phyloP scores from a whole-genome alignment of 2,113 vertebrate species.

The Hemichromis elongatus region DNA sequence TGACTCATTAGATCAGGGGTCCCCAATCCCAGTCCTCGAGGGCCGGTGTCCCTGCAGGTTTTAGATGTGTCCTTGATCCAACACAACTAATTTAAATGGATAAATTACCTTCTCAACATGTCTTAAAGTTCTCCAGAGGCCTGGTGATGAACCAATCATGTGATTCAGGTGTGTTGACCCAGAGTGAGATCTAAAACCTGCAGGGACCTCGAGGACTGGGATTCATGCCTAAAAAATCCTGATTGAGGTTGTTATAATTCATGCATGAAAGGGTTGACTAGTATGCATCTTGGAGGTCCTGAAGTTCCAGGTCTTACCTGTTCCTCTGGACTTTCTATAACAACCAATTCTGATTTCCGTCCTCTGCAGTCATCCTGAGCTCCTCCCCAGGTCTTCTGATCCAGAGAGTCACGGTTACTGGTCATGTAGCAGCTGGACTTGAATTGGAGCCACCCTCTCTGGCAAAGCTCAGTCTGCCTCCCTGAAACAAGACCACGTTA shows the following conservation, averaged over 20 bases:
- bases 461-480: neutral
- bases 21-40: accelerated
- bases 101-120: accelerated
- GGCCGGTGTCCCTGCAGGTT: neutral
- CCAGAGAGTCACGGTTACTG: neutral
- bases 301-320: neutral
- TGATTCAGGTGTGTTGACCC: neutral
- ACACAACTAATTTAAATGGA: accelerated
- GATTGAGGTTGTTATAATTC: too few species aligned
- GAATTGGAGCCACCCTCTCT: neutral
- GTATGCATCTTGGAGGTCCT: too few species aligned
- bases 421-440: neutral
- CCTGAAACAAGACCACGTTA: neutral
- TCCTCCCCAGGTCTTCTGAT: neutral
- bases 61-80: neutral
- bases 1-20: neutral
- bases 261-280: too few species aligned
- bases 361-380: neutral
- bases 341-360: neutral
- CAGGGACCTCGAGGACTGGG: accelerated
- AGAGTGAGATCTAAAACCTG: neutral
- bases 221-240: too few species aligned
- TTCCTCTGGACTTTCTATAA: neutral
- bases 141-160: accelerated
- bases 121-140: accelerated